These are phyloP conservation scores for Tipula confusa DNA, from an alignment of 2,888 invertebrate genomes.

Conservation along the genomic window DNA sequence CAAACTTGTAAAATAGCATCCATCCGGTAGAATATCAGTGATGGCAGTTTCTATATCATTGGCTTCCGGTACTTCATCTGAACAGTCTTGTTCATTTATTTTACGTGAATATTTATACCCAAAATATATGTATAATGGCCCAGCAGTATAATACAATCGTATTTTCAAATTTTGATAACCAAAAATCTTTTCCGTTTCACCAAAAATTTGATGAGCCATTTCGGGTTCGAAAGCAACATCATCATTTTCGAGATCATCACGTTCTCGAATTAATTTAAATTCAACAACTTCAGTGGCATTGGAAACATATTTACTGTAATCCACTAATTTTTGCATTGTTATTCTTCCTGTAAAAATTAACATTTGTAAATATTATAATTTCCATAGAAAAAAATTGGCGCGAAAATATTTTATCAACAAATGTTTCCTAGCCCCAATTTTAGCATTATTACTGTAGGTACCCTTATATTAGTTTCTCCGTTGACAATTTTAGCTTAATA, in stretches of 20 bases:
- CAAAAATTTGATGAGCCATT: conserved; percentile 93
- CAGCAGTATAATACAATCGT: conserved; percentile 75
- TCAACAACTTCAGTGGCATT: conserved; percentile 47
- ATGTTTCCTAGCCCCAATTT: not conserved
- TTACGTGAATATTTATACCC: conserved; percentile 66
- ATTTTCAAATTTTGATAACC: conserved; percentile 83
- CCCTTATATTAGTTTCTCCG: not conserved
- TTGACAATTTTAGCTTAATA: not conserved
- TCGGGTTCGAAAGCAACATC: conserved; percentile 66
- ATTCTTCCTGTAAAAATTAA: not conserved
- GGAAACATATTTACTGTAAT: conserved; percentile 44
- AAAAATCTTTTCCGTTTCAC: conserved; percentile 87
- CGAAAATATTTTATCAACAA: not conserved
- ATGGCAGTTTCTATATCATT: conserved; percentile 71
- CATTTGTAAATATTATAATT: not conserved
- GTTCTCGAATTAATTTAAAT: conserved; percentile 53
- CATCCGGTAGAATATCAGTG: conserved; percentile 64
- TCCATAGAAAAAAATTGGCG: not conserved
- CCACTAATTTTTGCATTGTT: conserved; percentile 38
- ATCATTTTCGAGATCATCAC: conserved; percentile 63
- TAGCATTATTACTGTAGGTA: not conserved
- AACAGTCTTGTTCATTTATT: conserved; percentile 57
- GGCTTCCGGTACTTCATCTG: conserved; percentile 43
- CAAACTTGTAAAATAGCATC: conserved; percentile 62
- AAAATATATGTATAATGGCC: conserved; percentile 73